Conservation (phyloP, 1,140 invertebrate genomes). For the Laodelphax striatellus region DNA sequence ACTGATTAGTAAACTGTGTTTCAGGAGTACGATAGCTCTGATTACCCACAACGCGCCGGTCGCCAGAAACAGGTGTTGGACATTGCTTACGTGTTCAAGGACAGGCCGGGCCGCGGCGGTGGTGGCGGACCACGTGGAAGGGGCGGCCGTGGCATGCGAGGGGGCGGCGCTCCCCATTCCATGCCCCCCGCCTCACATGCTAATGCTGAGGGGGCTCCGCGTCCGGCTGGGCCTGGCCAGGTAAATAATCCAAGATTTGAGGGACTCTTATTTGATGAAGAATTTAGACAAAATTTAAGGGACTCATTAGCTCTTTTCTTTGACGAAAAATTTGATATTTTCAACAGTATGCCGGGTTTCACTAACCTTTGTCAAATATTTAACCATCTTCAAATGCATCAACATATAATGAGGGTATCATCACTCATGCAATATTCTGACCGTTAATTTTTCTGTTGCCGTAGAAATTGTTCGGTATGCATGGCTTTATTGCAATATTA, state of each 20-base stretch:
- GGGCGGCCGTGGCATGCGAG: slow-evolving; percentile 29
- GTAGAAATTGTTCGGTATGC: no score
- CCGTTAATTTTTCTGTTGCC: no score
- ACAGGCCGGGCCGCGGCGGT: slow-evolving; percentile 41
- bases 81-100: slow-evolving; percentile 82
- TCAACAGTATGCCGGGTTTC: no score
- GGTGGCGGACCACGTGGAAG: slow-evolving; percentile 30
- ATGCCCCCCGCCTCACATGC: not conserved
- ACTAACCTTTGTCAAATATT: no score
- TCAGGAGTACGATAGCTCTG: slow-evolving; percentile 59
- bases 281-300: no score
- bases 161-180: slow-evolving; percentile 15
- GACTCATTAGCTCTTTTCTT: no score
- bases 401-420: no score
- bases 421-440: no score
- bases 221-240: not conserved
- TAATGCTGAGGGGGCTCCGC: not conserved
- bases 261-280: not conserved
- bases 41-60: slow-evolving; percentile 77
- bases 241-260: not conserved
- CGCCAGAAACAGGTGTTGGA: slow-evolving; percentile 76
- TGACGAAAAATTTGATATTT: no score
- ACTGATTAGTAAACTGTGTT: slow-evolving; percentile 17
- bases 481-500: no score
- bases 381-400: no score